Percentiles rank a stretch among this genome's conserved stretches.
Conservation (phyloP, 2,113 vertebrate species). For the Syngnathus typhle region DNA sequence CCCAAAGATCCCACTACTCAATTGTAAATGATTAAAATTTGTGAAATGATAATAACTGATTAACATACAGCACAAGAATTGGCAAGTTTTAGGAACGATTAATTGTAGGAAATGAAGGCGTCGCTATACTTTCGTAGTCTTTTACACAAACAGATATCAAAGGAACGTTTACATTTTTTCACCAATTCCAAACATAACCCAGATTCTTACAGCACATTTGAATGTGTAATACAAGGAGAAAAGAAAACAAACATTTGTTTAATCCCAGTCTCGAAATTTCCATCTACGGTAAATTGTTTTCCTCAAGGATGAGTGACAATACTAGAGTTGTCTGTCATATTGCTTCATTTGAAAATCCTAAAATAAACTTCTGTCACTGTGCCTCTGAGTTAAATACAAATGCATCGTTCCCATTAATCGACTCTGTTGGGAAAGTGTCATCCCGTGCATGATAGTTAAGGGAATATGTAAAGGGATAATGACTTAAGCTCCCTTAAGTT, state of each 20-base stretch:
- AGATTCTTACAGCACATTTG: no score
- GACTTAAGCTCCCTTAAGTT: conserved; percentile 28
- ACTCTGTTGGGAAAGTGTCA: conserved; percentile 35
- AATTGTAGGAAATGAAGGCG: neutral
- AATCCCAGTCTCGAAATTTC: neutral
- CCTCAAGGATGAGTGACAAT: neutral
- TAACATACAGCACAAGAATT: conserved; percentile 3
- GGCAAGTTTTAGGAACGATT: neutral
- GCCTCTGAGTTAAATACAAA: conserved; percentile 26
- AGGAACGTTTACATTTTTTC: no score
- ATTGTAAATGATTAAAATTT: conserved; percentile 15
- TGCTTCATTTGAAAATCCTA: conserved; percentile 14
- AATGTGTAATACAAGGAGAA: no score
- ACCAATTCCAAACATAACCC: no score
- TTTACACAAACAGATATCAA: no score
- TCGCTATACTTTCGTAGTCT: neutral
- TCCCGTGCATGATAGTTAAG: neutral
- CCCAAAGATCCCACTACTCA: conserved; percentile 4
- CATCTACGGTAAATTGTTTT: neutral
- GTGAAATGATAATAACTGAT: conserved; percentile 10
- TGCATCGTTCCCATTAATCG: neutral
- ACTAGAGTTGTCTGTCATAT: neutral
- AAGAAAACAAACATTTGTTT: neutral
- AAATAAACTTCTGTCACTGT: conserved; percentile 16
- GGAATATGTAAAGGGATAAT: conserved; percentile 7